Conservation (phyloP, 2,113 vertebrate genomes). For the Terrapene triunguis region DNA sequence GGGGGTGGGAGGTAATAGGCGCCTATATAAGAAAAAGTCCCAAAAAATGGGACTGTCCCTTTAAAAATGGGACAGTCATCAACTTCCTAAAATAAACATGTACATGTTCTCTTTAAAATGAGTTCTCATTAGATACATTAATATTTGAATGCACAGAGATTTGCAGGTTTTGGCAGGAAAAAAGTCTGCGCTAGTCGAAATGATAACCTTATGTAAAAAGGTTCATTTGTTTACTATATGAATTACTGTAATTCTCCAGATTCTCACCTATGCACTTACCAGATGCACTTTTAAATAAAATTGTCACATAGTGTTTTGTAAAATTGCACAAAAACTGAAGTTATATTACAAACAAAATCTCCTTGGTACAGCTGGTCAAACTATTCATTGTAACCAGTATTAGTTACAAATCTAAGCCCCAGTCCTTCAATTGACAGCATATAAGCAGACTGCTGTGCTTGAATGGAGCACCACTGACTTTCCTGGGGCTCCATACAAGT, state of each 20-base stretch:
- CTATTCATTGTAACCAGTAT: constrained; percentile 14
- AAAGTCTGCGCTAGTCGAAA: background rate
- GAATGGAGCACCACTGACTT: background rate
- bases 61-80: too few species aligned
- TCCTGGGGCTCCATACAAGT: constrained; percentile 15
- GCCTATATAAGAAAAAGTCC: too few species aligned
- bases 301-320: background rate
- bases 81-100: constrained; percentile 40
- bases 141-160: constrained; percentile 42
- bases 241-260: background rate
- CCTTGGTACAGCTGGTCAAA: constrained; percentile 21
- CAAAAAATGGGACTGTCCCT: too few species aligned
- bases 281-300: background rate
- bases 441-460: background rate
- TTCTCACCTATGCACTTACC: background rate
- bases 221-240: background rate
- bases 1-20: too few species aligned
- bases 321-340: constrained; percentile 22
- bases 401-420: background rate
- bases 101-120: constrained; percentile 63
- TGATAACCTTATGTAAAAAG: background rate
- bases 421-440: too few species aligned
- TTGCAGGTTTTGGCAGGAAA: background rate
- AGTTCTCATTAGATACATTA: constrained; percentile 52
- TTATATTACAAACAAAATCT: constrained; percentile 27